phyloP scores from a whole-genome alignment of 2,888 invertebrate genomes.

The Sinodicranocentrus sp. region DNA sequence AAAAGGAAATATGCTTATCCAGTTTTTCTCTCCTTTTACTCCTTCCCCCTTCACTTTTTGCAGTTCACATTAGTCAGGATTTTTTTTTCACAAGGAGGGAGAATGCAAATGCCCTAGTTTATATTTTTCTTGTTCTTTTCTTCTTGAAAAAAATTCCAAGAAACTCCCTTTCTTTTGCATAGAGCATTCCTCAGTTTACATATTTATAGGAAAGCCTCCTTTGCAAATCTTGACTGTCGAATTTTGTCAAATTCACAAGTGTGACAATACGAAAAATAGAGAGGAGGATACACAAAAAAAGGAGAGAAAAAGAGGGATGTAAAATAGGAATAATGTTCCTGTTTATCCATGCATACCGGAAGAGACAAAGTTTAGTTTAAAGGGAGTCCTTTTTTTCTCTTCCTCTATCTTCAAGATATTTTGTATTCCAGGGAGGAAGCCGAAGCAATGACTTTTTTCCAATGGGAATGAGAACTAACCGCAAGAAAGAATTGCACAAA shows the following conservation, averaged over 20 bases:
- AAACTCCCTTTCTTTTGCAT: too few species aligned
- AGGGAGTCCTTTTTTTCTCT: too few species aligned
- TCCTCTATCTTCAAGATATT: background rate
- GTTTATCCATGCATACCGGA: slow-evolving; percentile 50
- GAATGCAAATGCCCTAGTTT: slow-evolving; percentile 64
- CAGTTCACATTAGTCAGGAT: slow-evolving; percentile 48
- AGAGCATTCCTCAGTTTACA: slow-evolving; percentile 3
- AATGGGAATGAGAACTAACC: too few species aligned
- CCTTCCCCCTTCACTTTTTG: slow-evolving; percentile 17
- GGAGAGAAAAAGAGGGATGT: too few species aligned
- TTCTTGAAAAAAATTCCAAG: background rate
- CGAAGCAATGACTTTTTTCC: slow-evolving; percentile 49
- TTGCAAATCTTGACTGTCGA: background rate
- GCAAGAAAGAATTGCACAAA: too few species aligned
- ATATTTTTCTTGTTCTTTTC: too few species aligned
- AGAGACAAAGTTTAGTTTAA: background rate
- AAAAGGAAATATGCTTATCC: too few species aligned
- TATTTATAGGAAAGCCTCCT: background rate
- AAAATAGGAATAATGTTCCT: slow-evolving; percentile 16
- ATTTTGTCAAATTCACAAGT: slow-evolving; percentile 20
- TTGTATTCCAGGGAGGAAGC: slow-evolving; percentile 48
- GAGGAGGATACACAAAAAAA: too few species aligned
- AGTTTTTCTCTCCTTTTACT: too few species aligned
- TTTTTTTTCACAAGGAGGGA: slow-evolving; percentile 22
- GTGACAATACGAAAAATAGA: slow-evolving; percentile 16